Conservation (phyloP, 2,888 invertebrate species). For the Tenodera sinensis region DNA sequence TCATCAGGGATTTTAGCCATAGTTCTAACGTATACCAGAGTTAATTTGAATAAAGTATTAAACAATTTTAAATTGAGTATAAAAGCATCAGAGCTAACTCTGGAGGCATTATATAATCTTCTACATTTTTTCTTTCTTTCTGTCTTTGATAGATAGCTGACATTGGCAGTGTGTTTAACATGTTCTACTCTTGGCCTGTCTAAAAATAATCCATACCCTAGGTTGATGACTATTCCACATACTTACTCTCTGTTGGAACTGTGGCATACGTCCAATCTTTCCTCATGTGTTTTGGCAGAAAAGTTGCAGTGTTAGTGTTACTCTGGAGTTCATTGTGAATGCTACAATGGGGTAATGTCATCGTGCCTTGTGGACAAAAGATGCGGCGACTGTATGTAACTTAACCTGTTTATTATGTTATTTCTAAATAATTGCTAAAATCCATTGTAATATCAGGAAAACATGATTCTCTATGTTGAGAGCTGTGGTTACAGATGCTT, state of each 20-base stretch:
- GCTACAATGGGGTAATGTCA: background rate
- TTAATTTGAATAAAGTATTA: no score
- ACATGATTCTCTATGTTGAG: no score
- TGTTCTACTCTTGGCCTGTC: background rate
- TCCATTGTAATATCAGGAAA: no score
- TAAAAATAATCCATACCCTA: background rate
- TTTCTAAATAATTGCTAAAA: no score
- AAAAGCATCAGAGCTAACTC: background rate
- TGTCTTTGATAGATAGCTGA: background rate
- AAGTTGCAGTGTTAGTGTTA: background rate
- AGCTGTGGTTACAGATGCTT: no score
- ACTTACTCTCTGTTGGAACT: background rate
- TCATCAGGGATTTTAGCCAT: no score
- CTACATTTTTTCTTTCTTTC: background rate
- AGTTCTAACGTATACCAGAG: no score
- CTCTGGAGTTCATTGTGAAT: background rate
- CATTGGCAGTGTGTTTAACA: background rate
- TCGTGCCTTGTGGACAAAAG: background rate
- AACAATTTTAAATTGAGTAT: no score
- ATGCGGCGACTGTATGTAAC: background rate
- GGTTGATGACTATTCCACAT: background rate
- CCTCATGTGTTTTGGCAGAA: background rate
- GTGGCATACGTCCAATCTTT: background rate
- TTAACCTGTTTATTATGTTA: background rate
- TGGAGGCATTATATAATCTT: background rate